Percentiles rank a stretch among this genome's conserved stretches.
Conservation (phyloP, 2,888 invertebrate species). For the Limnephilus rhombicus region DNA sequence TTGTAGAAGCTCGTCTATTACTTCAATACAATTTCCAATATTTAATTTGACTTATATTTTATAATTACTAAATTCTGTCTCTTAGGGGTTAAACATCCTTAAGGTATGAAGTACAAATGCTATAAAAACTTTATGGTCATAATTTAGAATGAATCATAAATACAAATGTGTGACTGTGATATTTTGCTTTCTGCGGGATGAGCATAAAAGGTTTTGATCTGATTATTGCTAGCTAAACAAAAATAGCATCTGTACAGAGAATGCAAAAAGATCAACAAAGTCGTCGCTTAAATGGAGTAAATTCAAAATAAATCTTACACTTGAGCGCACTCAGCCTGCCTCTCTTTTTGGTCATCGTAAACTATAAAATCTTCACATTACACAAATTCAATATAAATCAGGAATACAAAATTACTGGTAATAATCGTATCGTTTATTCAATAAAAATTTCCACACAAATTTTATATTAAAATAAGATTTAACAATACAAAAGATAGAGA, state of each 20-base stretch:
- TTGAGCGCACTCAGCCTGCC: not conserved
- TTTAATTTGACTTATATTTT: too few species aligned
- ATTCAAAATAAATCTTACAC: not conserved
- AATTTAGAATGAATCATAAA: not conserved
- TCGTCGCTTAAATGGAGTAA: not conserved
- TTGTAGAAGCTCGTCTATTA: too few species aligned
- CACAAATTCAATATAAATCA: constrained; percentile 17
- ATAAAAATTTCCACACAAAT: constrained; percentile 44
- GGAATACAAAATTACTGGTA: constrained; percentile 42
- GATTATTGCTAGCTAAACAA: not conserved
- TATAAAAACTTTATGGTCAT: not conserved
- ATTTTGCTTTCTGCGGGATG: not conserved
- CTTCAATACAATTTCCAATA: too few species aligned
- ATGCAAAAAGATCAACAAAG: not conserved
- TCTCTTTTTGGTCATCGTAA: not conserved
- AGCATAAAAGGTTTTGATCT: not conserved
- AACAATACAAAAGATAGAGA: constrained; percentile 31
- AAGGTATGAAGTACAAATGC: not conserved
- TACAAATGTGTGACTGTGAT: not conserved
- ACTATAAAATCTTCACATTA: constrained; percentile 34
- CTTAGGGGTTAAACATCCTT: not conserved
- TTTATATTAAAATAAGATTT: constrained; percentile 36
- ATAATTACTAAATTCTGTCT: too few species aligned
- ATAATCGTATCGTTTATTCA: constrained; percentile 40
- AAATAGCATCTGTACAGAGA: not conserved